Evolutionary conservation across 2,888 invertebrate genomes (phyloP), one percentile per base, ranked within the genome.

Genomic region (Chouioia cunea): DNA sequence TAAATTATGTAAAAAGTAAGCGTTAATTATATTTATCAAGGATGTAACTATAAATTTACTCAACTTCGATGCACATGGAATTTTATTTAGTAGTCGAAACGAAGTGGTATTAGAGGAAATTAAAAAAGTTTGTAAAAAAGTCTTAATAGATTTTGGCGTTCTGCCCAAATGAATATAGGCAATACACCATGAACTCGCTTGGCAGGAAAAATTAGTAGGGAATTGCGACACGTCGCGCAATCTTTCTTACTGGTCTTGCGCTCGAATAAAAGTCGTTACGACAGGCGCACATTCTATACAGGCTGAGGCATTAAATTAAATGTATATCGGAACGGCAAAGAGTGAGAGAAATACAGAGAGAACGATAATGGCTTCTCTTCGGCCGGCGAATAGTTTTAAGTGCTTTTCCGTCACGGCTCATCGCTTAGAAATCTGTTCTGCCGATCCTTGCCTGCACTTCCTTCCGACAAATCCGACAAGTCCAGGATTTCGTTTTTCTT

Each of bases 391-490:
- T 75, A 76, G 77, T 77, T 77, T 77, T 77, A 76, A 77, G 77
- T 77, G 77, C 75, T 76, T 71, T 75, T 72, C 77, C 75, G 77
- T 76, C 76, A 75, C 75, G 74, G 75, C 75, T 75, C 75, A 76
- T 77, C 75, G 75, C 76, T 76, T 75, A 73, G 74, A 75, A 75
- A 75, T 71, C 71, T 66, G 71, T 66, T 71, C 63, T 50, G 27
- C 47, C 56, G 43, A n/a, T 18, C 36, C 18, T n/a, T n/a, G n/a
- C 27, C 18, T 6, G 8, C 52, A n/a, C 59, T 59, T 46, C 22
- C 22, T 54, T 14, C 53, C 50, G 12, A 36, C 36, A 36, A 36
- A 36, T 2, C 36, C 36, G 36, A 36, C 36, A 3, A 36, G 36
- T 36, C 36, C 36, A 36, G 10, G 36, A 6, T 36, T 36, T 36